Conservation (phyloP, 2,113 vertebrate species). For the Pitta sordida region DNA sequence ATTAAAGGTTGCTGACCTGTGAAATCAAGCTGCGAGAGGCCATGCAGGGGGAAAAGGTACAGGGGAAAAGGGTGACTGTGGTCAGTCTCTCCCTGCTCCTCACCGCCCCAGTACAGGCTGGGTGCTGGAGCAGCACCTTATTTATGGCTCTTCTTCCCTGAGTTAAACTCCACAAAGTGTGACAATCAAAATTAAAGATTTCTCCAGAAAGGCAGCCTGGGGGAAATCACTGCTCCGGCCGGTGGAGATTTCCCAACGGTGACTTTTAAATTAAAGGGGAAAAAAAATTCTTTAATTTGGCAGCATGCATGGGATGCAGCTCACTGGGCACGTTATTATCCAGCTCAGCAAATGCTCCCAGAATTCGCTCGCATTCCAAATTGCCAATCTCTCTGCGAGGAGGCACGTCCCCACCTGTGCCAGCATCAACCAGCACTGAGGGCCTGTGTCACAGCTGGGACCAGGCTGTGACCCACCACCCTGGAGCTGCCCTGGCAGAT, state of each 20-base stretch:
- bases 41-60: neutral
- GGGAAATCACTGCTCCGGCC: conserved; percentile 52
- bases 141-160: conserved; percentile 4
- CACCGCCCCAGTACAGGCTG: neutral
- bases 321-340: conserved; percentile 55
- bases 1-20: conserved; percentile 68
- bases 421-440: fast-evolving
- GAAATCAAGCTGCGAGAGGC: conserved; percentile 48
- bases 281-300: conserved; percentile 66
- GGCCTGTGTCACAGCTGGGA: fast-evolving
- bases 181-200: conserved; percentile 67
- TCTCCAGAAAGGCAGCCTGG: conserved; percentile 50
- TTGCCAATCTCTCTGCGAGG: neutral
- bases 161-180: conserved; percentile 62
- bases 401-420: neutral
- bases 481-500: neutral
- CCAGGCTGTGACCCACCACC: neutral
- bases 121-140: neutral
- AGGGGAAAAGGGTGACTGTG: neutral
- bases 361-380: neutral
- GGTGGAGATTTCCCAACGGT: conserved; percentile 56
- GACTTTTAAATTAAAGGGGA: conserved; percentile 67
- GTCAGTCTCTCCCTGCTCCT: neutral
- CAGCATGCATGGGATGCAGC: conserved; percentile 28
- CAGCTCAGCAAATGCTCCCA: conserved; percentile 47